Evolutionary conservation across 2,888 invertebrate genomes (phyloP), one percentile per base, ranked within the genome.

Genomic region (Eupeodes latifasciatus): DNA sequence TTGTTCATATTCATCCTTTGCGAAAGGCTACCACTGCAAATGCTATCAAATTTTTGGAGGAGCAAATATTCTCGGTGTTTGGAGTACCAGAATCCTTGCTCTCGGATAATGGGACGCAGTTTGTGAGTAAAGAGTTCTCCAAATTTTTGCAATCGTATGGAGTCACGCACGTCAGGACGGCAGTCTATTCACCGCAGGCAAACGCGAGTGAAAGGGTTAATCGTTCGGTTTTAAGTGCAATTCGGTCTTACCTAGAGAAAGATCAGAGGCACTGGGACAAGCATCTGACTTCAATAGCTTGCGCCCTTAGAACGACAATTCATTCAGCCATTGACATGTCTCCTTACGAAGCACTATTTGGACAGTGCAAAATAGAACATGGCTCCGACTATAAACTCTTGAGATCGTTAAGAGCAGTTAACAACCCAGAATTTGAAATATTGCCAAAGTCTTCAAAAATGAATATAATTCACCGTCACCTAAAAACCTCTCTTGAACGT

Each of bases 41-140:
- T 57, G 57, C 57, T 7, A 27, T 57, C 12, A 16, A 19, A 57
- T 57, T 57, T 57, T 57, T 57, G n/a, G 40, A 59, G n/a, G 61
- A 62, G 36, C 6, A 40, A 14, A 40, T 62, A 5, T 62, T 62
- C 40, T 14, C 61, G 3, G n/a, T 62, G 9, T 62, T 62, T n/a
- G 61, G 36, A 9, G 59, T 59, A 11, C 59, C 40, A 1, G 40
- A 62, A 11, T 36, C 61, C n/a, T 16, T 62, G 0, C 40, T 40
- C 1, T 62, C 40, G 4, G 40, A 62, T 3, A 49, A 49, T 14
- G 49, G 49, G 2, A 49, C 2, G 5, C 49, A 49, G 14, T 49
- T 49, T 5, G 12, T 14, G 4, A 14, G 49, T 14, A n/a, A 49
- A 5, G 49, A 47, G 10, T 47, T 47, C 10, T 47, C 12, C 1